phyloP scores from a whole-genome alignment of 2,888 invertebrate species.

The Tinea semifulvella region DNA sequence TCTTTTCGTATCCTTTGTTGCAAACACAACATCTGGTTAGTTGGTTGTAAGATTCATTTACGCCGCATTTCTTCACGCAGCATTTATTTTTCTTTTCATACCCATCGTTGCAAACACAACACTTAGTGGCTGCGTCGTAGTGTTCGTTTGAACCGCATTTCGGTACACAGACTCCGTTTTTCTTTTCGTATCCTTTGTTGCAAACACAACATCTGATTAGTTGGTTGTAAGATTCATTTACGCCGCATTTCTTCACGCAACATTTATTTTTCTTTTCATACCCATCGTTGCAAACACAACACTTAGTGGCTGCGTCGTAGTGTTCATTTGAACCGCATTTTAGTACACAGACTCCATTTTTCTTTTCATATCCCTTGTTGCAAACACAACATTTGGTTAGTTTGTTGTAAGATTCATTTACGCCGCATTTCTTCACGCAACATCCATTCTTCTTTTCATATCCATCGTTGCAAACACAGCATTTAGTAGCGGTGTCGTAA shows the following conservation, averaged over 20 bases:
- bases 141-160: constrained; percentile 2
- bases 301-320: not conserved
- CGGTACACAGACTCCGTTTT: not conserved
- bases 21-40: not conserved
- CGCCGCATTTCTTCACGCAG: constrained; percentile 5
- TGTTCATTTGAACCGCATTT: constrained; percentile 3
- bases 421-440: constrained; percentile 5
- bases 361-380: not conserved
- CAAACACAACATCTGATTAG: not conserved
- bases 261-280: not conserved
- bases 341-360: not conserved
- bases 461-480: constrained; percentile 1
- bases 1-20: not conserved
- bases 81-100: not conserved
- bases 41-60: not conserved
- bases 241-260: not conserved
- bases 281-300: not conserved
- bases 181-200: not conserved
- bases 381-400: not conserved
- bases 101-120: not conserved
- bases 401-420: not conserved
- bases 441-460: not conserved
- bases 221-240: not conserved
- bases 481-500: not conserved
- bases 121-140: not conserved